Evolutionary conservation across 2,113 vertebrate genomes (phyloP).

Genomic region (Acinonyx jubatus): DNA sequence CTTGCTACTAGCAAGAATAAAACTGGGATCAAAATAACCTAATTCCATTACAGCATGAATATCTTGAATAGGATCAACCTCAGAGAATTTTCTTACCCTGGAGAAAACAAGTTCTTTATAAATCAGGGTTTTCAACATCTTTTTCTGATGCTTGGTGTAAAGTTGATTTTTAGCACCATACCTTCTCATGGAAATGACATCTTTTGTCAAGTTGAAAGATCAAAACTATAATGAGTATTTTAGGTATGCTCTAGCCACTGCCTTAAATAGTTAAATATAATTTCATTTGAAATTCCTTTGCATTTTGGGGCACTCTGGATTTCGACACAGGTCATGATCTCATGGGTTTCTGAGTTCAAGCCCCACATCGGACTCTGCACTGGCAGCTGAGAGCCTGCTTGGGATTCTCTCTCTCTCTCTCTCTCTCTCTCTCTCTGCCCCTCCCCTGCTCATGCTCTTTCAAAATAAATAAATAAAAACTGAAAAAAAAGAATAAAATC

Average conservation of each 20-base stretch:
- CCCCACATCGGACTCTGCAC: too few relatives aligned
- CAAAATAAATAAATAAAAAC: too few relatives aligned
- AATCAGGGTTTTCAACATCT: not conserved
- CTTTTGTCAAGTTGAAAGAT: not conserved
- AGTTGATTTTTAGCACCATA: conserved; percentile 1
- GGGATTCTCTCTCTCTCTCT: too few relatives aligned
- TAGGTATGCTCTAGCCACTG: not conserved
- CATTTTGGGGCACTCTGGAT: not conserved
- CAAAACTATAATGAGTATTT: not conserved
- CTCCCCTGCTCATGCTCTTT: too few relatives aligned
- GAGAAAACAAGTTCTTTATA: not conserved
- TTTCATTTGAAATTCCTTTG: conserved; percentile 15
- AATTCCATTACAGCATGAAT: not conserved
- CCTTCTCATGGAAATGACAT: not conserved
- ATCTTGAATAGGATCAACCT: not conserved
- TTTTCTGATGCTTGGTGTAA: not conserved
- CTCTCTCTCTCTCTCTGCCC: too few relatives aligned
- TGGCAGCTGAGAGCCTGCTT: too few relatives aligned
- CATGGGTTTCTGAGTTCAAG: too few relatives aligned
- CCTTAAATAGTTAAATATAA: conserved; percentile 35
- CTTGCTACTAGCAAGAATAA: not conserved
- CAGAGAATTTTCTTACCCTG: not conserved
- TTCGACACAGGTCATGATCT: too few relatives aligned
- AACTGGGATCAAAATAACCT: not conserved
- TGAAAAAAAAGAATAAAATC: too few relatives aligned